A percentile compares a stretch with the other conserved stretches of the same genome.
Evolutionary conservation across 2,113 vertebrate genomes (phyloP).

Genomic region (Chelonoidis abingdonii): DNA sequence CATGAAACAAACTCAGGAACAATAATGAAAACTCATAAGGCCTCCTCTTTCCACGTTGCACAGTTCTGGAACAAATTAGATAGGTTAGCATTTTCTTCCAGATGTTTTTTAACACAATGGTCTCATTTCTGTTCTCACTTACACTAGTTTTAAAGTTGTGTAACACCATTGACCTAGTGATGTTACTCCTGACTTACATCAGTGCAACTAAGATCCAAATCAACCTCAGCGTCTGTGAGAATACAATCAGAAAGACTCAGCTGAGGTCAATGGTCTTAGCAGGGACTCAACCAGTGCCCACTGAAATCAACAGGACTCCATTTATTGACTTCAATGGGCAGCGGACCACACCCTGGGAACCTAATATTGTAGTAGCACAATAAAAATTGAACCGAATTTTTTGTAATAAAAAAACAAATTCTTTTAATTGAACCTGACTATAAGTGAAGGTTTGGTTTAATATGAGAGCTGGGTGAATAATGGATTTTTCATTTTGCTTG

Average conservation of each 20-base stretch:
- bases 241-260: rapidly evolving
- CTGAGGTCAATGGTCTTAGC: background rate
- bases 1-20: background rate
- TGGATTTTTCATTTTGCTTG: background rate
- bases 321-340: background rate
- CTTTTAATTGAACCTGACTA: background rate
- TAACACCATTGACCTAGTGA: background rate
- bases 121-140: background rate
- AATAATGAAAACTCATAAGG: background rate
- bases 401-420: background rate
- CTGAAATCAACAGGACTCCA: background rate
- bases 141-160: background rate
- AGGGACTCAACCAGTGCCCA: background rate
- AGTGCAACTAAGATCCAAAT: rapidly evolving
- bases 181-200: background rate
- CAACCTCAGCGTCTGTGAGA: background rate
- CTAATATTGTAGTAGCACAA: background rate
- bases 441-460: background rate
- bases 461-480: background rate
- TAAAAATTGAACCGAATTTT: background rate
- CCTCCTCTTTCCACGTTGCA: background rate
- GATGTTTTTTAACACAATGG: background rate
- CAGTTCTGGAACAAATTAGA: background rate
- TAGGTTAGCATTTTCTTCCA: background rate
- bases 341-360: background rate